Evolutionary conservation across 2,113 vertebrate genomes (phyloP).

Genomic region (Maccullochella peelii): DNA sequence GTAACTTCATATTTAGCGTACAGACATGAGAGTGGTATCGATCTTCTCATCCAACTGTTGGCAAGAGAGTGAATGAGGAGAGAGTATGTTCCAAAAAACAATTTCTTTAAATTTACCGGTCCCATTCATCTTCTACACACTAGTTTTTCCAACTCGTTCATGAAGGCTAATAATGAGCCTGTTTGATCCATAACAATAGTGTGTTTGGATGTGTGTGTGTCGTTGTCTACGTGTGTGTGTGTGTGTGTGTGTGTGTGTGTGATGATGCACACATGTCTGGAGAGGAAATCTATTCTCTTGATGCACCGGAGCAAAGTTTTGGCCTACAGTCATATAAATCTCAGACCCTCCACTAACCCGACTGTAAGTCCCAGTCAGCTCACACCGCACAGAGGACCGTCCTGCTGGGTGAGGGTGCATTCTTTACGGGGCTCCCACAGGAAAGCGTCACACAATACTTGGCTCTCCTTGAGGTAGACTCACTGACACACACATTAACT

Average conservation of each 20-base stretch:
- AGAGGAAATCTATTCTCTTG: slow-evolving; percentile 70
- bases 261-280: slow-evolving; percentile 60
- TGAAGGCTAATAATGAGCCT: neutral
- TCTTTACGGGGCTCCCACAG: slow-evolving; percentile 73
- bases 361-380: slow-evolving; percentile 43
- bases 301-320: slow-evolving; percentile 55
- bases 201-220: neutral
- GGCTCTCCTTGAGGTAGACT: slow-evolving; percentile 67
- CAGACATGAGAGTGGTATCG: neutral
- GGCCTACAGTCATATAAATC: slow-evolving; percentile 55
- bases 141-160: neutral
- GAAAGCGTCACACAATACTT: slow-evolving; percentile 79
- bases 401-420: slow-evolving; percentile 65
- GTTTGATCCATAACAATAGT: slow-evolving; percentile 40
- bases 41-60: too few species aligned
- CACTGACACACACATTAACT: slow-evolving; percentile 27
- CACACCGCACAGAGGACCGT: slow-evolving; percentile 13
- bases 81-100: neutral
- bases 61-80: neutral
- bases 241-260: slow-evolving; percentile 1
- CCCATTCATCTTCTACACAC: neutral
- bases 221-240: neutral
- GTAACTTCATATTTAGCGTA: neutral
- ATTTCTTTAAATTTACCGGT: neutral
- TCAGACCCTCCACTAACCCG: slow-evolving; percentile 63